Evolutionary conservation across 2,797 vertebrate genomes (phyloP).

Genomic region (Leptatherina wallacei): DNA sequence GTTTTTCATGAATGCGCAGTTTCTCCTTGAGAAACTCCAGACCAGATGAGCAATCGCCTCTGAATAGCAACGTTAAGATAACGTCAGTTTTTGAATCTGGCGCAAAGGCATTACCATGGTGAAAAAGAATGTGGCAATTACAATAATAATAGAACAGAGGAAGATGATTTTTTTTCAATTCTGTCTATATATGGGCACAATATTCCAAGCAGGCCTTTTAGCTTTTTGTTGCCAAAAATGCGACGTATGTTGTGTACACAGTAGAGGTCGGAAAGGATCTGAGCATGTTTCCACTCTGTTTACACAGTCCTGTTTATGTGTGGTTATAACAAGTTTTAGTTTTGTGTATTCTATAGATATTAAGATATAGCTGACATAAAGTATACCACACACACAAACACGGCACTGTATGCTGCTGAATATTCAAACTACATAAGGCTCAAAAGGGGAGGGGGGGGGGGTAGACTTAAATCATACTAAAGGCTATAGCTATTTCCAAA

Average conservation of each 20-base stretch:
- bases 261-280: neutral
- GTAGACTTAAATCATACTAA: neutral
- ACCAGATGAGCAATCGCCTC: constrained; percentile 10
- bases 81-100: constrained; percentile 18
- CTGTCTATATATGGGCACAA: constrained; percentile 30
- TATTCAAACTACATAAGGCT: no score
- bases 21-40: constrained; percentile 28
- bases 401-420: no score
- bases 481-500: neutral
- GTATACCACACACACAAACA: neutral
- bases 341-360: neutral
- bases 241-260: neutral
- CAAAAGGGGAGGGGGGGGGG: no score
- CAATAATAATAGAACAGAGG: no score
- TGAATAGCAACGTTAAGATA: constrained; percentile 34
- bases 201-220: constrained; percentile 31
- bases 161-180: constrained; percentile 19
- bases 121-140: constrained; percentile 32
- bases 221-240: constrained; percentile 36
- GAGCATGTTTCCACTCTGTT: neutral
- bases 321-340: neutral
- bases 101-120: constrained; percentile 28
- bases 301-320: neutral
- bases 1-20: neutral
- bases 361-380: neutral